Evolutionary conservation across 2,888 invertebrate species (phyloP).

Genomic region (Drosophila formosana): DNA sequence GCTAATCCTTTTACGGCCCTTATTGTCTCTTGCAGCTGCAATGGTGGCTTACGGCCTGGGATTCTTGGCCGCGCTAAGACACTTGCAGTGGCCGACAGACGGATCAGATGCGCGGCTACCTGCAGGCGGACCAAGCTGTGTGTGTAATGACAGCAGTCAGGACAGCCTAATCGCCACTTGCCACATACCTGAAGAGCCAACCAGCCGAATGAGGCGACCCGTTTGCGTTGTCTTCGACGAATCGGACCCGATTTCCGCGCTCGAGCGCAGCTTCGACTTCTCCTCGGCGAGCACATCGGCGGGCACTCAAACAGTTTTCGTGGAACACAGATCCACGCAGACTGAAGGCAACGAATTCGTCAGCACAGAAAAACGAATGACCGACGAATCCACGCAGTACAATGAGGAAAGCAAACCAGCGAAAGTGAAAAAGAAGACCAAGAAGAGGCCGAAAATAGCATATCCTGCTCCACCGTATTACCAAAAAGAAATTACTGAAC

Average conservation of each 20-base stretch:
- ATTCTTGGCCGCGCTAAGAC: constrained; percentile 5
- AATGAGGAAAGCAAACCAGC: not conserved
- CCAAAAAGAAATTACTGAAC: too few relatives aligned
- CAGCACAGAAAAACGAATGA: not conserved
- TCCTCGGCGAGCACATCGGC: not conserved
- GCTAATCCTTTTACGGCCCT: constrained; percentile 23
- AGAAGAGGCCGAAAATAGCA: not conserved
- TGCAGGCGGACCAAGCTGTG: constrained; percentile 41
- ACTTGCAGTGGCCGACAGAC: not conserved
- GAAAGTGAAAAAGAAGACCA: not conserved
- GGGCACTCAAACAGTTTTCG: constrained; percentile 7
- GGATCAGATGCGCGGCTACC: constrained; percentile 38
- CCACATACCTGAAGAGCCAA: constrained; percentile 8
- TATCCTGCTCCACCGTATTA: not conserved
- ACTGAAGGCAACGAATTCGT: constrained; percentile 4
- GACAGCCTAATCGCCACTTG: not conserved
- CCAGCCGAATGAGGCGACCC: not conserved
- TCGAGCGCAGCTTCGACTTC: constrained; percentile 10
- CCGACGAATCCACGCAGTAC: constrained; percentile 3
- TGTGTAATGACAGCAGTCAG: not conserved
- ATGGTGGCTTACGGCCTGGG: not conserved
- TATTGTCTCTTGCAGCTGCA: constrained; percentile 53
- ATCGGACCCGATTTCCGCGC: constrained; percentile 6
- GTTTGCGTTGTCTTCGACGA: constrained; percentile 32
- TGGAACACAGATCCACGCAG: constrained; percentile 21